Percentiles rank a stretch among this genome's conserved stretches.
Conservation (phyloP, 2,888 invertebrate genomes). For the Harpagoxenus sublaevis region DNA sequence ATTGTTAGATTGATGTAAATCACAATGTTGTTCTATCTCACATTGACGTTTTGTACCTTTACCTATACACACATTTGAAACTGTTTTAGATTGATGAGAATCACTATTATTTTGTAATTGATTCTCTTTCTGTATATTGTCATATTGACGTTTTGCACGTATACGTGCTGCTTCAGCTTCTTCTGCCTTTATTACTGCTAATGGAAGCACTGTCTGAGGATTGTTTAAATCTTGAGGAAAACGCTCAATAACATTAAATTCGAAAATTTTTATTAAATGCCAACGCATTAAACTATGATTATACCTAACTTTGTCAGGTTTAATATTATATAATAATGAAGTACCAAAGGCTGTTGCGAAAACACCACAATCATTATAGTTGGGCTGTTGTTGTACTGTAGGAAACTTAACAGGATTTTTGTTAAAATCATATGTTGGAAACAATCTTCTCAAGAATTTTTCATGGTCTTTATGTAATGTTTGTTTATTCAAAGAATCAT, state of each 20-base stretch:
- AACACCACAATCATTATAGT: not conserved
- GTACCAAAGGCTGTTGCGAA: not conserved
- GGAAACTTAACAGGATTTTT: not conserved
- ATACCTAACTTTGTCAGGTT: not conserved
- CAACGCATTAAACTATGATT: not conserved
- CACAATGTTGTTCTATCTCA: not conserved
- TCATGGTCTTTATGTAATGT: not conserved
- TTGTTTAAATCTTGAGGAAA: not conserved
- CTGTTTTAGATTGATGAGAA: too few species aligned
- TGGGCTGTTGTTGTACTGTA: not conserved
- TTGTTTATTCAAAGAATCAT: not conserved
- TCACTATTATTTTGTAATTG: too few species aligned
- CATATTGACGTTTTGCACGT: too few species aligned
- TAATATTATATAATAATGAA: slow-evolving; percentile 1
- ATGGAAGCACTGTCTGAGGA: not conserved
- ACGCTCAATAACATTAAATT: not conserved
- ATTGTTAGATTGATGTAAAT: not conserved
- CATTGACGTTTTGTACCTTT: too few species aligned
- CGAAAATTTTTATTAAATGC: not conserved
- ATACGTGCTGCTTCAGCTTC: not conserved
- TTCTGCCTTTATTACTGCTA: not conserved
- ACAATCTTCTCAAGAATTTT: not conserved
- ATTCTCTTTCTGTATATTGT: too few species aligned
- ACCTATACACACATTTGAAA: too few species aligned
- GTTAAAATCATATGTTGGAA: not conserved